A percentile compares a stretch with the other conserved stretches of the same genome.
Evolutionary conservation across 2,113 vertebrate species (phyloP).

Genomic region (Corythoichthys intestinalis): DNA sequence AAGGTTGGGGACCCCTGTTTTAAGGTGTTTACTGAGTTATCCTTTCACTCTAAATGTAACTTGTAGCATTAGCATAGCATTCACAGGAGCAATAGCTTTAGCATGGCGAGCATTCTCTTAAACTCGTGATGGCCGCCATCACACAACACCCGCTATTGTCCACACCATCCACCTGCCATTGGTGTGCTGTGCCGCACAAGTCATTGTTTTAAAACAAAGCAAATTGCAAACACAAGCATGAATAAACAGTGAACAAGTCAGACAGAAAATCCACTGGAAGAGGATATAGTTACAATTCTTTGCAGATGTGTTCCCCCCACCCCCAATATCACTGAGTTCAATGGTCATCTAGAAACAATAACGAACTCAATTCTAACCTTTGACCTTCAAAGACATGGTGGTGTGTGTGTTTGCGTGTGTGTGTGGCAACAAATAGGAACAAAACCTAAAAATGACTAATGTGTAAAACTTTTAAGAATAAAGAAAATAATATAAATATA

Average conservation of each 20-base stretch:
- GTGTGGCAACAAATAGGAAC: no score
- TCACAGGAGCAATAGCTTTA: no score
- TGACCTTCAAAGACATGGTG: not conserved
- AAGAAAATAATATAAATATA: no score
- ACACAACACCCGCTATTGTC: slow-evolving; percentile 56
- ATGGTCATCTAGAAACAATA: not conserved
- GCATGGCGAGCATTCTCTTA: no score
- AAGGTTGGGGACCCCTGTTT: no score
- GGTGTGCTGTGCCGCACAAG: slow-evolving; percentile 35
- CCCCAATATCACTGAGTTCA: not conserved
- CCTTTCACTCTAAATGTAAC: no score
- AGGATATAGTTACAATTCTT: not conserved
- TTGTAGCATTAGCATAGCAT: no score
- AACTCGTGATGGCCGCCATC: slow-evolving; percentile 39
- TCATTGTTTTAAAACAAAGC: slow-evolving; percentile 52
- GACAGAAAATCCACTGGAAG: not conserved
- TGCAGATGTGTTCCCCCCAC: not conserved
- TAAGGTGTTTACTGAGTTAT: no score
- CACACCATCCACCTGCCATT: slow-evolving; percentile 45
- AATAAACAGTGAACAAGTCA: slow-evolving; percentile 18
- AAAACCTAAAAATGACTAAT: no score
- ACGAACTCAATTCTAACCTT: not conserved
- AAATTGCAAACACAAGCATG: slow-evolving; percentile 40
- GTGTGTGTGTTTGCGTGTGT: no score
- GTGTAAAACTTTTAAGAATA: no score